Evolutionary conservation across 2,888 invertebrate genomes (phyloP), one percentile per base, ranked within the genome.

Genomic region (Folsomia candida): DNA sequence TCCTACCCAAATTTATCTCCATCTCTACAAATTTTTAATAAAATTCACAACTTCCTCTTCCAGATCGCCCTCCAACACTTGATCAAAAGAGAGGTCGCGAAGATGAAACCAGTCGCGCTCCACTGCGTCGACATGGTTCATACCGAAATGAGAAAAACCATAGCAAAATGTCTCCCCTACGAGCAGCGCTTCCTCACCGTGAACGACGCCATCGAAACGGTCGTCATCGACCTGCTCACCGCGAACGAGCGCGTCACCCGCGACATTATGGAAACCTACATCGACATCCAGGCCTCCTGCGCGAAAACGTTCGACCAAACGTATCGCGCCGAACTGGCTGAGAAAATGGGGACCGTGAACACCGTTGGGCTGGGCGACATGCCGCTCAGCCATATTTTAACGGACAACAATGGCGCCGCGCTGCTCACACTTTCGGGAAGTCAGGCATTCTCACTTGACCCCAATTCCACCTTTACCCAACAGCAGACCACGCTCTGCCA

Each of bases 81-180:
- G 4, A 20, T 54, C 14, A 64, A 66, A 47, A 22, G 61, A 11
- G 60, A 69, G 24, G 57, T 73, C 4, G 37, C 57, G 11, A n/a
- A 62, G 2, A 68, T 73, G 57, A 60, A 68, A 26, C 14, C 27
- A 2, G 62, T 61, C 0, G 68, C 66, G 1, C 2, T 68, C 0
- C 60, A 68, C 20, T 73, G 73, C 57, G 73, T 68, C 24, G 57
- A 65, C 0, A 9, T 22, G 0, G 68, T 73, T 14, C 14, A 37
- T 14, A 4, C 4, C 37, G 37, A 37, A 14, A 37, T 37, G 37
- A 37, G 4, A 37, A 37, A 37, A 4, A 37, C 14, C 6, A 14
- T 37, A 9, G 6, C 37, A 37, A 37, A 37, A 9, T 37, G 37
- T 14, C 37, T 37, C 37, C 4, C 6, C 37, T 4, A 4, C 37